Evolutionary conservation across 1,140 invertebrate species (phyloP).

Genomic region (Zaprionus ghesquierei): DNA sequence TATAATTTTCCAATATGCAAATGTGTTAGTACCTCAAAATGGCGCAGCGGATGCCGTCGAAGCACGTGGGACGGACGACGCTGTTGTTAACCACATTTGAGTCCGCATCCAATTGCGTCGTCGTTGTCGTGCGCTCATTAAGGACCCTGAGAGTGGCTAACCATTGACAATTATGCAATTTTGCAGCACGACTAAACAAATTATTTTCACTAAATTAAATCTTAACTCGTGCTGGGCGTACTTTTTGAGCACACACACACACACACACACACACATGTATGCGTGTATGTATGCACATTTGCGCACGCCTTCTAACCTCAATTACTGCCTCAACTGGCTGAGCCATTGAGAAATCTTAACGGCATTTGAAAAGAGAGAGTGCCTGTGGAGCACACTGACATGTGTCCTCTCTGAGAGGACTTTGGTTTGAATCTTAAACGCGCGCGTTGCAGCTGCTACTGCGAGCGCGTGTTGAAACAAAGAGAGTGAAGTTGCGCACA

Average conservation of each 20-base stretch:
- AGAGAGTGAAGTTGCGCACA: not conserved
- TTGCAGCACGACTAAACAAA: conserved; percentile 78
- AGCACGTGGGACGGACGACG: conserved; percentile 34
- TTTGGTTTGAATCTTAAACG: conserved; percentile 25
- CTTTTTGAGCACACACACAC: conserved; percentile 51
- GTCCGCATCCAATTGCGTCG: conserved; percentile 20
- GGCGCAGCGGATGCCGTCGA: conserved; percentile 50
- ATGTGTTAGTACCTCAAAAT: conserved; percentile 74
- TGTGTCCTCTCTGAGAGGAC: conserved; percentile 35
- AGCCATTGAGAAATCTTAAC: conserved; percentile 20
- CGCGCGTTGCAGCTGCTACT: conserved; percentile 44
- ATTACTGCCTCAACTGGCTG: conserved; percentile 2
- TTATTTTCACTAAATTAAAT: conserved; percentile 82
- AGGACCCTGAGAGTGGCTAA: conserved; percentile 33
- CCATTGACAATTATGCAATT: conserved; percentile 76
- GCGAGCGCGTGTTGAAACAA: conserved; percentile 12
- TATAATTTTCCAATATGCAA: conserved; percentile 81
- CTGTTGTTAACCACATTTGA: not conserved
- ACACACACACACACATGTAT: not conserved
- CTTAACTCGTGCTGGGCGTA: conserved; percentile 82
- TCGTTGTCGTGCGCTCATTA: conserved; percentile 50
- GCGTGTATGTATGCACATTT: not conserved
- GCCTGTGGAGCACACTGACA: conserved; percentile 60
- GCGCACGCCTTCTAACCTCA: conserved; percentile 55
- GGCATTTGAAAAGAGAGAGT: not conserved